phyloP scores from a whole-genome alignment of 1,140 invertebrate genomes.

The Zeugodacus cucurbitae region DNA sequence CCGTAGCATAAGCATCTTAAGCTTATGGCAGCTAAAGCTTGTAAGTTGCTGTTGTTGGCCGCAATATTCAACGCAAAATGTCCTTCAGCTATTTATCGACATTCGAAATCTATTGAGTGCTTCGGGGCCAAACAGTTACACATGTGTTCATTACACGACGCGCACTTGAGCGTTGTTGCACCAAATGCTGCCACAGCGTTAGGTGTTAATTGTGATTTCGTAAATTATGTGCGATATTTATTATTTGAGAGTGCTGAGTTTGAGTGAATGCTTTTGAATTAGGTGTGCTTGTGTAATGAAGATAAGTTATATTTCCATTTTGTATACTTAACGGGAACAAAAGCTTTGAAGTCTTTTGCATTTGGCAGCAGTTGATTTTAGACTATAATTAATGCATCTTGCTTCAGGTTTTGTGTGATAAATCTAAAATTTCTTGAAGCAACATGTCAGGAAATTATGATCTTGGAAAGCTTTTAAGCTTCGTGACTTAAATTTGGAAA shows the following conservation, averaged over 20 bases:
- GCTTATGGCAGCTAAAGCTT: neutral
- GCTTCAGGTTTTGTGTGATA: too few relatives aligned
- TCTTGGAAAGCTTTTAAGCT: too few relatives aligned
- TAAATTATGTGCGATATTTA: neutral
- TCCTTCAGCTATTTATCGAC: slow-evolving; percentile 9
- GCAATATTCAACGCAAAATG: neutral
- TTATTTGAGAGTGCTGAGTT: neutral
- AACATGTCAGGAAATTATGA: too few relatives aligned
- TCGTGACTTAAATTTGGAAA: too few relatives aligned
- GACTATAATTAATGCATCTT: too few relatives aligned
- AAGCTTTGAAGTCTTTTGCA: too few relatives aligned
- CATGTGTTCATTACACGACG: neutral
- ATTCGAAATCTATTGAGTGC: slow-evolving; percentile 31
- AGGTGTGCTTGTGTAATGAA: too few relatives aligned
- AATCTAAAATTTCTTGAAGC: too few relatives aligned
- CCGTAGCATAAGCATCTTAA: neutral
- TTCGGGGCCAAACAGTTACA: neutral
- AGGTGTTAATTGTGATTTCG: neutral
- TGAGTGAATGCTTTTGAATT: neutral
- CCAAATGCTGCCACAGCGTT: neutral
- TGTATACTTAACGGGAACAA: too few relatives aligned
- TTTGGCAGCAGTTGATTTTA: too few relatives aligned
- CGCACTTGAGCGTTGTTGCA: neutral
- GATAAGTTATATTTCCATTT: too few relatives aligned
- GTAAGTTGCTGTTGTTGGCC: neutral